Conservation (phyloP, 2,888 invertebrate genomes). For the Cecidostiba fungosa region DNA sequence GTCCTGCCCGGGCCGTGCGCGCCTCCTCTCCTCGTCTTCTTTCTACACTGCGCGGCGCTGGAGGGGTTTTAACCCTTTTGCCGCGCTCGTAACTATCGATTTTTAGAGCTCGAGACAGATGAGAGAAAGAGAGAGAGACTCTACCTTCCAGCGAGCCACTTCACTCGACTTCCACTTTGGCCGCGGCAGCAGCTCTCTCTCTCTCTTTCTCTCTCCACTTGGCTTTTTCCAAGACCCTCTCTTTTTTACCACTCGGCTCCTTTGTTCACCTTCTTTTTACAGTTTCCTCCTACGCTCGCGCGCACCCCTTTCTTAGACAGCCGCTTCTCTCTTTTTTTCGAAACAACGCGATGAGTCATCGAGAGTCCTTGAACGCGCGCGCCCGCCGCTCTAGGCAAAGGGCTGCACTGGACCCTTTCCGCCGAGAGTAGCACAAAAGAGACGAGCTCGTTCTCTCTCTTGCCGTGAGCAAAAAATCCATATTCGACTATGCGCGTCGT, state of each 20-base stretch:
- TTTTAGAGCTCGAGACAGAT: slow-evolving; percentile 76
- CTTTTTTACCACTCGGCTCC: slow-evolving; percentile 57
- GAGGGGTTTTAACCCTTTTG: slow-evolving; percentile 78
- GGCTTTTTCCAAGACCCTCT: slow-evolving; percentile 65
- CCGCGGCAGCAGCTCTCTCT: slow-evolving; percentile 55
- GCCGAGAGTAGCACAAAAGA: background rate
- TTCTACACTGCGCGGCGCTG: slow-evolving; percentile 66
- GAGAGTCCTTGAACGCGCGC: slow-evolving; percentile 53
- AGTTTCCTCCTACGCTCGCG: slow-evolving; percentile 56
- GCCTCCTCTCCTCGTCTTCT: slow-evolving; percentile 65
- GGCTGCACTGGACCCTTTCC: slow-evolving; percentile 43
- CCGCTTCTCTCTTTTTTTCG: slow-evolving; percentile 56
- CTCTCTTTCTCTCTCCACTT: slow-evolving; percentile 65
- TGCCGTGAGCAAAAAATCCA: slow-evolving; percentile 47
- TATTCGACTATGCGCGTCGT: slow-evolving; percentile 47
- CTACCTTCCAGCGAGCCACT: slow-evolving; percentile 70
- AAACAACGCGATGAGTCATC: slow-evolving; percentile 64
- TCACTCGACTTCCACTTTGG: slow-evolving; percentile 75
- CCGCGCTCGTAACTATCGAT: slow-evolving; percentile 75
- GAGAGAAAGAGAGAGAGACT: slow-evolving; percentile 59
- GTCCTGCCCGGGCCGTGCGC: slow-evolving; percentile 62
- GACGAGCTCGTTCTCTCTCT: background rate
- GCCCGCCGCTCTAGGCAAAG: background rate
- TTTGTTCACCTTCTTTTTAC: slow-evolving; percentile 62
- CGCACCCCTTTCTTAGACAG: background rate